Evolutionary conservation across 1,140 invertebrate genomes (phyloP).

Genomic region (Drosophila saltans): DNA sequence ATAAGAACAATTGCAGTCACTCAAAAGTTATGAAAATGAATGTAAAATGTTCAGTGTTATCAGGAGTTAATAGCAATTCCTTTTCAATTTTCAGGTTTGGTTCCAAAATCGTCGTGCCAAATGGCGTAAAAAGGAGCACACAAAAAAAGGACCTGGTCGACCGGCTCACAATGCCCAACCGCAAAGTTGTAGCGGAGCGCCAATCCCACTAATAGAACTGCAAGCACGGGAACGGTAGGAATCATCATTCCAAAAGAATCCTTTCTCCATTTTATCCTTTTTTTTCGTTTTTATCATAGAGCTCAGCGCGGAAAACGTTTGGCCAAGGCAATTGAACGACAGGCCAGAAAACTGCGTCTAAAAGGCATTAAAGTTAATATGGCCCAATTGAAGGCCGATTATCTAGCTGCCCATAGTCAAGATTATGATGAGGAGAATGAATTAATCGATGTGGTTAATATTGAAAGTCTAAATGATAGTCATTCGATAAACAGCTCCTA

Average conservation of each 20-base stretch:
- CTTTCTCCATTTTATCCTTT: not conserved
- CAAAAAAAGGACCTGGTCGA: slow-evolving; percentile 98
- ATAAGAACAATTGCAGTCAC: too few species aligned
- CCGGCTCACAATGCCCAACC: slow-evolving; percentile 99
- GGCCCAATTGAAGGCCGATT: slow-evolving; percentile 92
- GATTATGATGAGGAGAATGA: slow-evolving; percentile 85
- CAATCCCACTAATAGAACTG: slow-evolving; percentile 97
- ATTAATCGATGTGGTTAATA: slow-evolving; percentile 85
- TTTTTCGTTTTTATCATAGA: slow-evolving; percentile 70
- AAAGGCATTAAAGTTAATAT: slow-evolving; percentile 95
- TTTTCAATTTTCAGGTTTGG: slow-evolving; percentile 91
- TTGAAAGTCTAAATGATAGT: slow-evolving; percentile 84
- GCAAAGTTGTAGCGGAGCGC: slow-evolving; percentile 98
- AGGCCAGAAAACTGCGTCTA: slow-evolving; percentile 93
- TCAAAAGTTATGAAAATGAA: too few species aligned
- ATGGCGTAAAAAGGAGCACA: slow-evolving; percentile 99
- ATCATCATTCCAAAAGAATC: too few species aligned
- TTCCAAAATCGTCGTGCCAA: slow-evolving; percentile 99
- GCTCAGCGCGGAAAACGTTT: slow-evolving; percentile 95
- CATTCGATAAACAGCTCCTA: slow-evolving; percentile 85
- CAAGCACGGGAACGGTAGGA: slow-evolving; percentile 90
- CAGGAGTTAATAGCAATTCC: too few species aligned
- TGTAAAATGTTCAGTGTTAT: too few species aligned
- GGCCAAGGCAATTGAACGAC: slow-evolving; percentile 95
- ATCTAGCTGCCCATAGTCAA: slow-evolving; percentile 85